phyloP scores from a whole-genome alignment of 2,888 invertebrate species.

The Cantharis lateralis region DNA sequence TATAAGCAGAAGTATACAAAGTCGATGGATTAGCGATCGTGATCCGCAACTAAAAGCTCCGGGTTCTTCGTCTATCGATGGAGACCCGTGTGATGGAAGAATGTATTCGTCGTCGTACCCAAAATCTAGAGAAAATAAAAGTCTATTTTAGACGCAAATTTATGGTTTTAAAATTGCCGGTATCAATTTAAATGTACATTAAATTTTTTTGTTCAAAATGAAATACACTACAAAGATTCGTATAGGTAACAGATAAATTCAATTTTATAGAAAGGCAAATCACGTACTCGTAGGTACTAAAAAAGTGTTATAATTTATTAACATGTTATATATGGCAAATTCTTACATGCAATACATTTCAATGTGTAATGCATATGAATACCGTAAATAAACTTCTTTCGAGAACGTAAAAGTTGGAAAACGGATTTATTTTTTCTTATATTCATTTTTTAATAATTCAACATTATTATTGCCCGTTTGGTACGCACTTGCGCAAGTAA shows the following conservation, averaged over 20 bases:
- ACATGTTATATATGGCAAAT: not conserved
- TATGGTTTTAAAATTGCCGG: not conserved
- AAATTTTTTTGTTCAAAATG: not conserved
- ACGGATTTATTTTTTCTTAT: not conserved
- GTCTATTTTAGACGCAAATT: not conserved
- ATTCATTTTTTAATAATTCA: not conserved
- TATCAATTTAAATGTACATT: not conserved
- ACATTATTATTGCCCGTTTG: not conserved
- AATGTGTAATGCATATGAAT: not conserved
- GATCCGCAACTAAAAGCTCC: constrained; percentile 37
- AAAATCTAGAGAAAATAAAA: constrained; percentile 48
- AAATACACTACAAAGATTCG: constrained; percentile 1
- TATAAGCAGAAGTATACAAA: constrained; percentile 16
- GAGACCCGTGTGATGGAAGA: constrained; percentile 53
- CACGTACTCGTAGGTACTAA: not conserved
- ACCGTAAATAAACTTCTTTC: not conserved
- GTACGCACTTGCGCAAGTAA: not conserved
- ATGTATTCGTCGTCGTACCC: constrained; percentile 55
- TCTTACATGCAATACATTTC: constrained; percentile 4
- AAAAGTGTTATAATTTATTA: constrained; percentile 3
- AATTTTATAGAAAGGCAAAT: constrained; percentile 1
- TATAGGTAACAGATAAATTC: not conserved
- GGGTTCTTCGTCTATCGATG: constrained; percentile 53
- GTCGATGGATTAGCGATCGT: constrained; percentile 23
- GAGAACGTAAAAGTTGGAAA: not conserved